These are phyloP conservation scores for Haliaeetus leucogaster DNA, from an alignment of 2,113 vertebrate species.

Conservation along the genomic window DNA sequence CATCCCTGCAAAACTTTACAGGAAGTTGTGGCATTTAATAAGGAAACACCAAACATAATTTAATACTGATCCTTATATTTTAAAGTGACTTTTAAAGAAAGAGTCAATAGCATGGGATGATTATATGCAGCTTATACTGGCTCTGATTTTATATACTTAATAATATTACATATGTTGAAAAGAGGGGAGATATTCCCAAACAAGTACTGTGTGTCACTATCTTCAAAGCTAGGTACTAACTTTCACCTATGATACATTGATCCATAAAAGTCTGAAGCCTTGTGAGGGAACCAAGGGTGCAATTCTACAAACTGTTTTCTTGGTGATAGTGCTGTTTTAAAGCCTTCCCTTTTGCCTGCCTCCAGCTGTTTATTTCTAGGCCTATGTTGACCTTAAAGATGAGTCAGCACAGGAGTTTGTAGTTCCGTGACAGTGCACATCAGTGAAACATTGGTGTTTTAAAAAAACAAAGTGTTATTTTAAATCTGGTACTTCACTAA, in stretches of 20 bases:
- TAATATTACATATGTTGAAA: not conserved
- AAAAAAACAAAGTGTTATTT: not conserved
- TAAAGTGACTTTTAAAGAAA: not conserved
- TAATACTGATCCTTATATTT: constrained; percentile 28
- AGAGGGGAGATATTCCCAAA: not conserved
- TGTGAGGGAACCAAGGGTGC: not conserved
- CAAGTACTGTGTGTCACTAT: not conserved
- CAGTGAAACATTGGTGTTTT: not conserved
- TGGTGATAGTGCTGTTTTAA: not conserved
- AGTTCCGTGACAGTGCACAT: not conserved
- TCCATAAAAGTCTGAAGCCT: not conserved
- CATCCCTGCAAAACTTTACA: not conserved
- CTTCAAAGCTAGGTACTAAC: not conserved
- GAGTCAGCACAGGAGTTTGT: not conserved
- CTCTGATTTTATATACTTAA: not conserved
- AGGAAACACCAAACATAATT: constrained; percentile 37
- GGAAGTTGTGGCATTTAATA: constrained; percentile 44
- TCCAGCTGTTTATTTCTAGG: not conserved
- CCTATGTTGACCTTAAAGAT: not conserved
- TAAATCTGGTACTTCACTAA: not conserved
- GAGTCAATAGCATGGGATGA: not conserved
- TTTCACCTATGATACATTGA: not conserved
- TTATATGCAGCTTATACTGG: not conserved
- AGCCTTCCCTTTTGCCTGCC: not conserved
- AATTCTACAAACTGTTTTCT: not conserved